Base-by-base conservation (phyloP, 2,888 invertebrate genomes). In the Philaethria dido region DNA sequence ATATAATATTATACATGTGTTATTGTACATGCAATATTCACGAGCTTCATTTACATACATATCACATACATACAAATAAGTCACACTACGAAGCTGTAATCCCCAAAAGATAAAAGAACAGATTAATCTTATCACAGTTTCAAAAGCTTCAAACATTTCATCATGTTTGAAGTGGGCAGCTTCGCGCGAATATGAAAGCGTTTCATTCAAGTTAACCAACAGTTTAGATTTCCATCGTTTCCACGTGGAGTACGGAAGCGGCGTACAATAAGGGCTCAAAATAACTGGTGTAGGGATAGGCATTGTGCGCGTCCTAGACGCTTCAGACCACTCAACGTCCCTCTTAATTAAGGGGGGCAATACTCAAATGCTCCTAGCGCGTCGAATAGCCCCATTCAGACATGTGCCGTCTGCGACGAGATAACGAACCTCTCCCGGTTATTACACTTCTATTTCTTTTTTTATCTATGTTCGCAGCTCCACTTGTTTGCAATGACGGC, bases 331-430 rank as follows among this genome's bases (percentile, higher is more conserved):
- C 90, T 89, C 87, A 72, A 78, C 83, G 82, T 82, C 82, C 79
- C 85, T 84, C 85, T 87, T 92, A 92, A 91, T 91, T 91, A 90
- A 89, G 88, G 85, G 85, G 83, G 85, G 86, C 80, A 82, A 86
- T 87, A 79, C 86, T 87, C 82, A 78, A 85, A 86, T 82, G 86
- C 82, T 83, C 77, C 83, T 82, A 72, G 73, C 75, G 72, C 75
- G 75, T 72, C 72, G 72, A 74, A 87, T 83, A 79, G 81, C 79
- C 77, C 84, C 80, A 87, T 88, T 86, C 85, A 89, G 81, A 84
- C 85, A 84, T 83, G 81, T 84, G 83, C 82, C 78, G 87, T 86
- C 87, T 85, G 81, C 79, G 78, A 78, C 76, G 80, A 86, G 84
- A 88, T 91, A 91, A 89, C 86, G 86, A 87, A 85, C 82, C 90